These are phyloP conservation scores for Dreissena rostriformis DNA, from an alignment of 1,140 invertebrate species.

Conservation along the genomic window DNA sequence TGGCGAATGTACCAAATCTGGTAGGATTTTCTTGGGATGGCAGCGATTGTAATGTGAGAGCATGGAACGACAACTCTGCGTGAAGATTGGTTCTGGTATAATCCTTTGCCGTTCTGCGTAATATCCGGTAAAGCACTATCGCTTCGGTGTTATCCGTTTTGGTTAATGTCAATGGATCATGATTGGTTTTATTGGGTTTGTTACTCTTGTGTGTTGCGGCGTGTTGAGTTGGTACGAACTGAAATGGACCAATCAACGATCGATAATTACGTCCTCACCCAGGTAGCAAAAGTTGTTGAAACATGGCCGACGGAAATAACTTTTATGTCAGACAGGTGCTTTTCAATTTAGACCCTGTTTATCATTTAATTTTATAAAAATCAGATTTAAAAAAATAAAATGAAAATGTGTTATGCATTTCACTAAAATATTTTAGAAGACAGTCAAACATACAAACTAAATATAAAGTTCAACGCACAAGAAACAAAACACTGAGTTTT, in stretches of 20 bases:
- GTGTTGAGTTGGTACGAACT: too few relatives aligned
- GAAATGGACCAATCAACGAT: conserved; percentile 27
- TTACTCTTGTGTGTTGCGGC: too few relatives aligned
- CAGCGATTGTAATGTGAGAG: too few relatives aligned
- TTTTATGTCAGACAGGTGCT: conserved; percentile 1
- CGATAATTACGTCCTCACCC: conserved; percentile 47
- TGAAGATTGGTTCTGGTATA: too few relatives aligned
- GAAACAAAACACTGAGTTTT: background rate
- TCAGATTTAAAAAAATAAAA: background rate
- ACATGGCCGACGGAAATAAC: conserved; percentile 36
- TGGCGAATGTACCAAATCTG: too few relatives aligned
- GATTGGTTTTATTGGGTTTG: too few relatives aligned
- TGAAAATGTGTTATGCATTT: background rate
- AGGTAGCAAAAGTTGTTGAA: conserved; percentile 43
- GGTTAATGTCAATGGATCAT: too few relatives aligned
- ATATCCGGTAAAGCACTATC: too few relatives aligned
- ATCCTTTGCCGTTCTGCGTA: too few relatives aligned
- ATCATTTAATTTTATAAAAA: background rate
- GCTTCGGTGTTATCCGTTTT: too few relatives aligned
- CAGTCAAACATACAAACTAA: background rate
- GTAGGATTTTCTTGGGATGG: too few relatives aligned
- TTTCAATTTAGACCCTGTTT: background rate
- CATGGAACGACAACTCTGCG: too few relatives aligned
- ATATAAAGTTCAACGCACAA: background rate
- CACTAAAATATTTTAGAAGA: background rate